Base-by-base conservation (phyloP, 2,113 vertebrate species). In the Xiphophorus hellerii region DNA sequence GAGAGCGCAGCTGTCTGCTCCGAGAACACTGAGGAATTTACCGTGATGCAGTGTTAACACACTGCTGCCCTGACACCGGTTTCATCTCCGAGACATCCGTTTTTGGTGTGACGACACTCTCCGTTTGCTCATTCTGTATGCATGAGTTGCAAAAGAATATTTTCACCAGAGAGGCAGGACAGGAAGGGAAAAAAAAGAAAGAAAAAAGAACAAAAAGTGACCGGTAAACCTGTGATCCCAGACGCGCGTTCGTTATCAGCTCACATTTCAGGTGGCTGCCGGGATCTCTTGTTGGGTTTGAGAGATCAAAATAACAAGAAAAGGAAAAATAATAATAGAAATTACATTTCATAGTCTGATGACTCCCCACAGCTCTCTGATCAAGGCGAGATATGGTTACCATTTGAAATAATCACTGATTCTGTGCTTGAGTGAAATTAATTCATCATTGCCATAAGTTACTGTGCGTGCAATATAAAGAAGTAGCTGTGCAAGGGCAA, bases 381-480 rank as follows among this genome's bases (percentile, higher is more conserved):
- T 93, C 94, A 95, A 93, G 92, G 94, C 82, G 79, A 90, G 92
- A 94, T 93, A 91, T 84, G 90, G 88, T 84, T 87, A 93, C 91
- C 88, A 92, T 94, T 94, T 96, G 92, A 96, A 96, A 95, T 95
- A 95, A 96, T 88, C 91, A 94, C 88, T 95, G 93, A 93, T 96
- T 96, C 74, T 95, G 95, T 96, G 95, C 94, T 96, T 93, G 91
- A 93, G 88, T 96, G 93, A 93, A 96, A 96, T 97, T 95, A 97
- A 97, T 97, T 96, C 94, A 96, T 97, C 95, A 96, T 93, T 94
- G 94, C 94, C 93, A 95, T 91, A 90, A 95, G 90, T 94, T 95
- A 95, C 91, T 93, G 91, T 94, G 94, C 94, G 90, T 94, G 92
- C 90, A 89, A 96, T 96, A 94, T 92, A 94, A 93, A 95, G 94